These are phyloP conservation scores for Zoanthus sociatus DNA, from an alignment of 92 coral and sea anemone species.

Conservation along the genomic window DNA sequence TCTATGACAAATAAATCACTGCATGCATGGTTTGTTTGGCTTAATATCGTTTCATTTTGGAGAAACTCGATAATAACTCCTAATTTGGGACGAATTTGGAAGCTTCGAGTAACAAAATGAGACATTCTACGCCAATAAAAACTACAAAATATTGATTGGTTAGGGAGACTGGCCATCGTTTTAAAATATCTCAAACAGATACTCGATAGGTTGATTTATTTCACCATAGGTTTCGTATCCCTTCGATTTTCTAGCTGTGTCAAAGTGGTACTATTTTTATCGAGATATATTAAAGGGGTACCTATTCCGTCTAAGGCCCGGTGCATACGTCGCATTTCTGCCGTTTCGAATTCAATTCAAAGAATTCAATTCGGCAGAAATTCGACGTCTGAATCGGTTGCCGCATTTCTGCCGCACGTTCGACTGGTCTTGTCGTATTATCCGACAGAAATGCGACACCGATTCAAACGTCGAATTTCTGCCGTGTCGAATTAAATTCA, in stretches of 20 bases:
- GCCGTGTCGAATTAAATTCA: too few species aligned
- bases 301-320: constrained; percentile 23
- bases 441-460: too few species aligned
- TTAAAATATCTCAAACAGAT: constrained; percentile 20
- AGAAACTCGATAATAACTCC: too few species aligned
- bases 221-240: neutral
- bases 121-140: too few species aligned
- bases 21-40: neutral
- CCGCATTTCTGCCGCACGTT: too few species aligned
- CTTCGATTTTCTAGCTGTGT: constrained; percentile 26
- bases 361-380: too few species aligned
- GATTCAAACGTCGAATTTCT: too few species aligned
- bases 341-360: too few species aligned
- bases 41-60: neutral
- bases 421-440: too few species aligned
- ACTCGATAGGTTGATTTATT: neutral
- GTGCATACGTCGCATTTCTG: too few species aligned
- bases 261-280: constrained; percentile 24
- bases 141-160: neutral
- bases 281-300: constrained; percentile 1
- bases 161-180: neutral
- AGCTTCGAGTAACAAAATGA: neutral
- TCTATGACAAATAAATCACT: neutral
- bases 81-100: neutral
- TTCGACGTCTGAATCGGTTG: too few species aligned